Evolutionary conservation across 2,888 invertebrate species (phyloP), one percentile per base, ranked within the genome.

Genomic region (Chaitophorus viminalis): DNA sequence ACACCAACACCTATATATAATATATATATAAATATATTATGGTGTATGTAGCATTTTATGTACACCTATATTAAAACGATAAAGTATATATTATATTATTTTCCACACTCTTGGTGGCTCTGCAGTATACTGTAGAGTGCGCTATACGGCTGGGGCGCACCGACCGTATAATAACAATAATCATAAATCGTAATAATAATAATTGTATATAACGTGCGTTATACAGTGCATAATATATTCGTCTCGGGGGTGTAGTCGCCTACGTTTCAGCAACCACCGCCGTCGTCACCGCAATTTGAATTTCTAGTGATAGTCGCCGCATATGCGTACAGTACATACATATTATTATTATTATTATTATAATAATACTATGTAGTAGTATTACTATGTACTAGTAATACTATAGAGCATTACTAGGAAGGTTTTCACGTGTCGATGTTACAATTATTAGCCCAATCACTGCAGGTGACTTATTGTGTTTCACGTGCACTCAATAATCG

Each of bases 171-270:
- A 29, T 29, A 68, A 29, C 29, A 68, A 68, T 68, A 68, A 68
- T 68, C 25, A 11, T 68, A 68, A 60, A 68, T 29, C 68, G 68
- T 68, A 1, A n/a, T 11, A 11, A 8, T n/a, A n/a, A n/a, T 29
- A 29, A n/a, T 25, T 25, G 68, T 60, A 21, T 6, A 5, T 60
- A 60, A 60, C 29, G 68, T 29, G 29, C 68, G 68, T 68, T 68
- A 18, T 18, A 6, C 8, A 8, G n/a, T 8, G 21, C n/a, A 72
- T 33, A 72, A 72, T 33, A 18, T 72, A 72, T 72, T 72, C 72
- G 72, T 72, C 72, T 72, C 72, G 72, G 72, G 72, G 72, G 72
- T 72, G 72, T 5, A 33, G n/a, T 72, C 72, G 33, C 5, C 18
- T 33, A 1, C 33, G 46, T 14, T 14, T 11, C 46, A 11, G 72